A percentile compares a stretch with the other conserved stretches of the same genome.
Evolutionary conservation across 2,113 vertebrate species (phyloP).

Genomic region (Scalopus aquaticus): DNA sequence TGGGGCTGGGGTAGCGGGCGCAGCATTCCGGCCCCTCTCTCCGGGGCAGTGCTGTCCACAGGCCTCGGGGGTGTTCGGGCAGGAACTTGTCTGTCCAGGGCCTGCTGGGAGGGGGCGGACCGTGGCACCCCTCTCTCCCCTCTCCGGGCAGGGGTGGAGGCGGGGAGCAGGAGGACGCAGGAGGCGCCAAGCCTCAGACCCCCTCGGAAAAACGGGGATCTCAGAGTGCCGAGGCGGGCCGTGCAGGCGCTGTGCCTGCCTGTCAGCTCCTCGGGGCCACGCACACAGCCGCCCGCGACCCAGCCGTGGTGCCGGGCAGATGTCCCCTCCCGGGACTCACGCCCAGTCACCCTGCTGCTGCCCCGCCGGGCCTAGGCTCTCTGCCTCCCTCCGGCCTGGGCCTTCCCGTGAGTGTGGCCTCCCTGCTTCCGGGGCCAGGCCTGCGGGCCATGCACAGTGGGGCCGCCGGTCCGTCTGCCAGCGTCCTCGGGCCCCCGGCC

Average conservation of each 20-base stretch:
- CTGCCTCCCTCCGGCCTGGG: background rate
- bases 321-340: background rate
- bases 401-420: background rate
- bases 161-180: background rate
- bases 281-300: background rate
- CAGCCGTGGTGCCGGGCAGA: background rate
- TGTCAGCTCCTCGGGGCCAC: background rate
- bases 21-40: background rate
- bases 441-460: too few species aligned
- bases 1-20: background rate
- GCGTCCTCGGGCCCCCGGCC: too few species aligned
- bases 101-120: background rate
- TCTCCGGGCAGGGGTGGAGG: background rate
- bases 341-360: accelerated
- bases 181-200: background rate
- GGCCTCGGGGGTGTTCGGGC: background rate
- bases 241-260: background rate
- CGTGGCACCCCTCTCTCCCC: background rate
- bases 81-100: background rate
- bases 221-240: too few species aligned
- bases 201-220: background rate
- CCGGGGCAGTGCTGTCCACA: background rate
- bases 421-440: background rate
- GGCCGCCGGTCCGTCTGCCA: too few species aligned
- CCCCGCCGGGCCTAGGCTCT: too few species aligned